phyloP scores from a whole-genome alignment of 2,113 vertebrate genomes.

The Delphinapterus leucas region DNA sequence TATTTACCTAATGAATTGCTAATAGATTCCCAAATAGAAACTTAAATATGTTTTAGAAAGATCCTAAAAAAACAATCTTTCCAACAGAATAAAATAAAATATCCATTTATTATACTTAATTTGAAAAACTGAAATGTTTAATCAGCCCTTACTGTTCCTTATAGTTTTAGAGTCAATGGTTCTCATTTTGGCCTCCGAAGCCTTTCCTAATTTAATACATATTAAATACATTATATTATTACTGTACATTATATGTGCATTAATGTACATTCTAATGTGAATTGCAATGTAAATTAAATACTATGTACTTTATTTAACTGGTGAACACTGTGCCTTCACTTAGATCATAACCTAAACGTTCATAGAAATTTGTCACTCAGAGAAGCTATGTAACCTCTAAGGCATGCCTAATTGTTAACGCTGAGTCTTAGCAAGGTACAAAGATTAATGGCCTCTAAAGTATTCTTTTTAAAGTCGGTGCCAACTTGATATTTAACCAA shows the following conservation, averaged over 20 bases:
- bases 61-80: neutral
- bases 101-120: neutral
- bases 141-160: neutral
- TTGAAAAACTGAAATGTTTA: constrained; percentile 23
- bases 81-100: constrained; percentile 48
- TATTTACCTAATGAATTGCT: constrained; percentile 34
- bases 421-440: neutral
- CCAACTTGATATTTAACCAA: constrained; percentile 25
- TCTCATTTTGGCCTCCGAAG: neutral
- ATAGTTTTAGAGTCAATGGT: neutral
- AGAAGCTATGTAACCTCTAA: neutral
- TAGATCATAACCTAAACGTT: neutral
- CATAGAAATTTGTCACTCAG: neutral
- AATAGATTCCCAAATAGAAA: neutral
- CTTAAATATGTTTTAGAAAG: constrained; percentile 24
- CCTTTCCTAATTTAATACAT: neutral
- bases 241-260: neutral
- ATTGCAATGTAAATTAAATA: neutral
- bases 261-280: neutral
- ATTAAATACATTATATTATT: neutral
- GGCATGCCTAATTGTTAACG: neutral
- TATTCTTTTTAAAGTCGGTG: neutral
- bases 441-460: neutral
- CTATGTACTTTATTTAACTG: neutral
- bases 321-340: neutral